Percentiles rank a stretch among this genome's conserved stretches.
These are phyloP conservation scores for Chrosomus eos DNA, from an alignment of 2,797 vertebrate species.

Conservation along the genomic window DNA sequence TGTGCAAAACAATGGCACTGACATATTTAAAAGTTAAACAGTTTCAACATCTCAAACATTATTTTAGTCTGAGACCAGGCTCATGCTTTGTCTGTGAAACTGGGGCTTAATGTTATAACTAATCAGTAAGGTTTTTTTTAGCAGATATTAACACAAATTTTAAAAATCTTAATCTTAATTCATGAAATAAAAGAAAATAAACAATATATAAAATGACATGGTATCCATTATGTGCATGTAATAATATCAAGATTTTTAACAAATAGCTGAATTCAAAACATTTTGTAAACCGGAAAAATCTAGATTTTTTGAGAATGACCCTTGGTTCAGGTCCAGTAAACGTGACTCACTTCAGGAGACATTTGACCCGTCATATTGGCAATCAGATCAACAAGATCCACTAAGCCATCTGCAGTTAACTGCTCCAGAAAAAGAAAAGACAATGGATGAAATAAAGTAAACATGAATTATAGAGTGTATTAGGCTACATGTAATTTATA, in stretches of 20 bases:
- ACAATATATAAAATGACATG: neutral
- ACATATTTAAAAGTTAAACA: too few relatives aligned
- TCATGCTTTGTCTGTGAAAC: neutral
- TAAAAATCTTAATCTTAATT: neutral
- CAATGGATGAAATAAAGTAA: neutral
- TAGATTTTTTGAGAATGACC: neutral
- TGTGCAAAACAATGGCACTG: neutral
- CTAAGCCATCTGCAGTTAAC: fast-evolving
- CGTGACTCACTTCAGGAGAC: neutral
- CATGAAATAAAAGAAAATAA: neutral
- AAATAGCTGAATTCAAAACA: neutral
- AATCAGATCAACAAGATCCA: conserved; percentile 43
- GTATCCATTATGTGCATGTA: neutral
- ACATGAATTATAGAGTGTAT: neutral
- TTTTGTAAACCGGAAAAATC: neutral
- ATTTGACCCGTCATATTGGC: neutral
- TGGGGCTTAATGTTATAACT: neutral
- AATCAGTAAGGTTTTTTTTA: too few relatives aligned
- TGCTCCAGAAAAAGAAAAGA: neutral
- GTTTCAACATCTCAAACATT: too few relatives aligned
- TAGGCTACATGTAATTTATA: too few relatives aligned
- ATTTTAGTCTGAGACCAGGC: neutral
- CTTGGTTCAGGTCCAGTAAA: neutral
- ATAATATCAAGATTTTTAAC: neutral
- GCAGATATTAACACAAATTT: too few relatives aligned